Evolutionary conservation across 2,797 vertebrate genomes (phyloP), one percentile per base, ranked within the genome.

Genomic region (Lepidocolaptes lacrymiger): DNA sequence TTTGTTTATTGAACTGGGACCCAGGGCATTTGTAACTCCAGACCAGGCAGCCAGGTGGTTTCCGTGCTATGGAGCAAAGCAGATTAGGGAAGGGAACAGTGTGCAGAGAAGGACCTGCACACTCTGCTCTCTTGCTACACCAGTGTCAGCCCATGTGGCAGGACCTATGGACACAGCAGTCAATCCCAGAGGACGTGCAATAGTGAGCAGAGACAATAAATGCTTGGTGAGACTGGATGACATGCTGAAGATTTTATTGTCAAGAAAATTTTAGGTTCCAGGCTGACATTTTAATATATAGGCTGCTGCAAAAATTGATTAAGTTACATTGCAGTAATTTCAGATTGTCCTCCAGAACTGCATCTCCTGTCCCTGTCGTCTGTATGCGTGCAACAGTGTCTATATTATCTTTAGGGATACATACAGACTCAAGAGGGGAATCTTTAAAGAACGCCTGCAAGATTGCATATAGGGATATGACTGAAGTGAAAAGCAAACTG

Each of bases 11-110:
- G 13, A 67, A 15, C 41, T 19, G 64, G 46, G 54, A 49, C 16
- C 30, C 0, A 0, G 7, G 24, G 24, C 0, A 0, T 69, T 51
- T 0, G 0, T 48, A 49, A 18, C 77, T 85, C 48, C 66, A 12
- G 12, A 7, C 19, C 3, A 24, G 71, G 55, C 55, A 73, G 51
- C 43, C 6, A 67, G 7, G 7, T 48, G 72, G 20, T 17, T 75
- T 51, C 46, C 0, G 0, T 34, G 84, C 66, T 44, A 69, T 0
- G 0, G 41, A 63, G 52, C 36, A 44, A 15, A 91, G 80, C 0
- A 5, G 69, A 17, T 71, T 59, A 83, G 55, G 55, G 51, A 51
- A 69, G 67, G 64, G 43, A 34, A 16, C 48, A 68, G 34, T 0
- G 6, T 7, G 43, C 54, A 62, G 71, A 2, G 3, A 20, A 39